A percentile compares a stretch with the other conserved stretches of the same genome.
phyloP scores from a whole-genome alignment of 2,797 vertebrate genomes.

The Huso huso region DNA sequence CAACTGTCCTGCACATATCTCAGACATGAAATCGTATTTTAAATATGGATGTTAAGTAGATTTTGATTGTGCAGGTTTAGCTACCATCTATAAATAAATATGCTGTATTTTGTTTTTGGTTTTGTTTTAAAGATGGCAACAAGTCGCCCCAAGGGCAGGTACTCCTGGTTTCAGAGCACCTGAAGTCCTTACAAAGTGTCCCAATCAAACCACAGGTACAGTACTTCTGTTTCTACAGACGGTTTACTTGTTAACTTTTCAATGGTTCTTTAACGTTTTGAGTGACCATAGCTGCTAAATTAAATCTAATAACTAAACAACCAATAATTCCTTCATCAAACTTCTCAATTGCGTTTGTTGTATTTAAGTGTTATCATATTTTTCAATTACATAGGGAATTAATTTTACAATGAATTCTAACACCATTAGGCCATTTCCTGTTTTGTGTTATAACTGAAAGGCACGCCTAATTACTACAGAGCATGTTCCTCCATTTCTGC shows the following conservation, averaged over 20 bases:
- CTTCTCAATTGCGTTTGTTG: background rate
- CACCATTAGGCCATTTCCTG: slow-evolving; percentile 38
- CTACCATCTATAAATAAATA: no score
- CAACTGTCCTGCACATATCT: no score
- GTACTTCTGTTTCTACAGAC: background rate
- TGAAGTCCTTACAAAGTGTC: slow-evolving; percentile 89
- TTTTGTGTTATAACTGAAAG: slow-evolving; percentile 30
- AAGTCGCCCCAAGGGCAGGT: slow-evolving; percentile 88
- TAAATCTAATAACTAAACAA: no score
- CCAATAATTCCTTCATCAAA: no score
- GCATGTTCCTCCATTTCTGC: background rate
- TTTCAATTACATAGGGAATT: slow-evolving; percentile 14
- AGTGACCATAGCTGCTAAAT: no score
- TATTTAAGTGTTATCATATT: background rate
- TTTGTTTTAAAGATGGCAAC: slow-evolving; percentile 64
- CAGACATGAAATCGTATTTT: no score
- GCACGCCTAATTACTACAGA: slow-evolving; percentile 28
- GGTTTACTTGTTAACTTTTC: no score
- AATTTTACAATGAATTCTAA: slow-evolving; percentile 19
- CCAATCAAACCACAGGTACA: slow-evolving; percentile 85
- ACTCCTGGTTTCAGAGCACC: slow-evolving; percentile 95
- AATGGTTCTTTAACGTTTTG: no score
- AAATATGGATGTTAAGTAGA: no score
- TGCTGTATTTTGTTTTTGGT: no score
- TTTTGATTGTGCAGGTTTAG: no score